A percentile compares a stretch with the other conserved stretches of the same genome.
These are phyloP conservation scores for Anoplophora glabripennis DNA, from an alignment of 1,140 invertebrate genomes.

Conservation along the genomic window DNA sequence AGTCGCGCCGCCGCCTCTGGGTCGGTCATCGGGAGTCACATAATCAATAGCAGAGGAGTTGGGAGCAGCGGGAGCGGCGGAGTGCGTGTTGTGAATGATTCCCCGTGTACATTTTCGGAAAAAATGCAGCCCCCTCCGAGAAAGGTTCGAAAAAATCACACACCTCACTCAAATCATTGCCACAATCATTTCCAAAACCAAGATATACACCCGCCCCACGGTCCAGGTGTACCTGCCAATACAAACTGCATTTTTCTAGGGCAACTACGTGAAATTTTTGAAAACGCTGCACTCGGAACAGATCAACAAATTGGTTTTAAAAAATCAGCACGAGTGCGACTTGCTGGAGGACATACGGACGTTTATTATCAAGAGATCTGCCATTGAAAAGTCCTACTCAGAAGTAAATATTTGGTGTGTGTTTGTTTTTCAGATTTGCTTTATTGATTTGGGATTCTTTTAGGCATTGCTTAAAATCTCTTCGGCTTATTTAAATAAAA, in stretches of 20 bases:
- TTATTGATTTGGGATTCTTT: conserved; percentile 43
- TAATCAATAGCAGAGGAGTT: conserved; percentile 28
- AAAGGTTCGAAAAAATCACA: conserved; percentile 58
- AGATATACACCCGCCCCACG: conserved; percentile 10
- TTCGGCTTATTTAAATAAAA: conserved; percentile 86
- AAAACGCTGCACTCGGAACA: conserved; percentile 92
- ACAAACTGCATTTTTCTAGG: conserved; percentile 57
- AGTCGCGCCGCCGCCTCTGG: conserved; percentile 26
- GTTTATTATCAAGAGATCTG: conserved; percentile 86
- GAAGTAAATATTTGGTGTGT: conserved; percentile 63
- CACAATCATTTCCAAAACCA: not conserved
- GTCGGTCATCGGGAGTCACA: conserved; percentile 22
- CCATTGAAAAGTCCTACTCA: conserved; percentile 92
- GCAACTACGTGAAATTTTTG: conserved; percentile 83
- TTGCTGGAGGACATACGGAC: conserved; percentile 90
- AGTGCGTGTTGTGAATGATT: conserved; percentile 42
- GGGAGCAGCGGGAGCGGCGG: conserved; percentile 27
- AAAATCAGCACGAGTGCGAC: conserved; percentile 96
- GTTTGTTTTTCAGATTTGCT: conserved; percentile 2
- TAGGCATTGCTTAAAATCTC: conserved; percentile 86
- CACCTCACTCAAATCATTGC: not conserved
- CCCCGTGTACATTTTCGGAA: conserved; percentile 36
- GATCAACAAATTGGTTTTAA: conserved; percentile 84
- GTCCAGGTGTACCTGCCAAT: conserved; percentile 1
- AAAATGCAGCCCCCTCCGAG: conserved; percentile 73